A percentile compares a stretch with the other conserved stretches of the same genome.
phyloP scores from a whole-genome alignment of 2,797 vertebrate genomes.

The Bradypodion pumilum region DNA sequence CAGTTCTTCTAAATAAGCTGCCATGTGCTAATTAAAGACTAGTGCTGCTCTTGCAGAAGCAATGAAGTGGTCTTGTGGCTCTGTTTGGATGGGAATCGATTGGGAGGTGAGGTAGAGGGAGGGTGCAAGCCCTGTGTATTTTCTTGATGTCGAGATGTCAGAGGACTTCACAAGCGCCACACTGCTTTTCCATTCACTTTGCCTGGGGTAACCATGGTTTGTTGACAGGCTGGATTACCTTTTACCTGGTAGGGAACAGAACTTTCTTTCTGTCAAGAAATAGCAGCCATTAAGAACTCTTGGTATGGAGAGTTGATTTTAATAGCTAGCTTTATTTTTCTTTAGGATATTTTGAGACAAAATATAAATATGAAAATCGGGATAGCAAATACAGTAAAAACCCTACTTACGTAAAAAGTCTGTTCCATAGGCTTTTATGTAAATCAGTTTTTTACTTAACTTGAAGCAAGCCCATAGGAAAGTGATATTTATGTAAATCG shows the following conservation, averaged over 20 bases:
- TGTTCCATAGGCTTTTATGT: too few relatives aligned
- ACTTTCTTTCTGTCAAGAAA: constrained; percentile 38
- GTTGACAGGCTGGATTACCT: constrained; percentile 41
- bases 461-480: too few relatives aligned
- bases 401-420: too few relatives aligned
- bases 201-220: constrained; percentile 37
- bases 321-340: constrained; percentile 13
- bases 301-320: constrained; percentile 26
- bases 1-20: constrained; percentile 40
- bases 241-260: neutral
- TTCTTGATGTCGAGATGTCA: neutral
- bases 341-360: constrained; percentile 22
- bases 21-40: constrained; percentile 26
- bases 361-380: constrained; percentile 6
- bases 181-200: constrained; percentile 43
- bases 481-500: too few relatives aligned
- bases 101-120: constrained; percentile 3
- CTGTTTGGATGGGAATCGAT: neutral
- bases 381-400: too few relatives aligned
- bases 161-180: constrained; percentile 27
- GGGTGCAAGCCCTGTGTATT: neutral
- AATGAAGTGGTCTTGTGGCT: constrained; percentile 26
- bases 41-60: constrained; percentile 20
- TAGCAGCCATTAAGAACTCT: constrained; percentile 24
- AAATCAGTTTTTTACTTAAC: too few relatives aligned